Base-by-base conservation (phyloP, 2,888 invertebrate genomes). In the Alviniconcha strummeri region DNA sequence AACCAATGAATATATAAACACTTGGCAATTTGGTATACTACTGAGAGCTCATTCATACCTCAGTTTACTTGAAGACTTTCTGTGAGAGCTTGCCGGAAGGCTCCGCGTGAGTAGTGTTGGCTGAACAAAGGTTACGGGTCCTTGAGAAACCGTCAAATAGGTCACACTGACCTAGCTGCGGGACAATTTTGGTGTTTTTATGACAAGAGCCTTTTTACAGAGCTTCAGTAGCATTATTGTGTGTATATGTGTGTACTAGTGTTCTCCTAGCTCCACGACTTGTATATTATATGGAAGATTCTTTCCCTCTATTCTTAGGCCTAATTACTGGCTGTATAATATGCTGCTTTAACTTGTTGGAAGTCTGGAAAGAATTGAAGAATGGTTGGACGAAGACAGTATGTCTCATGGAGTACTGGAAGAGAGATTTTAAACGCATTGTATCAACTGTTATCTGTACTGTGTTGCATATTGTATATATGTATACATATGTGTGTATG, bases 51-150 rank as follows among this genome's bases (percentile, higher is more conserved):
- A 36, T 36, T 36, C 36, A 36, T 36, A 36, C 36, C 36, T 36
- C 36, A 36, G 36, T 36, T 36, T 36, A 36, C 36, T 36, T 36
- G 36, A 36, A n/a, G n/a, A 69, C 17, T 13, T 15, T 13, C 69
- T 15, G 69, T n/a, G 13, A 13, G 69, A n/a, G 69, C n/a, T 15
- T 69, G 17, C 13, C n/a, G 15, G 17, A 69, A n/a, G n/a, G 17
- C n/a, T 69, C 69, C n/a, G 69, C 17, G 69, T n/a, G 15, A n/a
- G 17, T 13, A n/a, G 69, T 69, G 9, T 69, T 69, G n/a, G 17
- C 7, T 6, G 69, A 69, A 69, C 69, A n/a, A 69, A n/a, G n/a
- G 69, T 69, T 69, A 69, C 69, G 69, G 69, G 69, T 69, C 69
- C n/a, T 69, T 15, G 69, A 69, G 69, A 15, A 15, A n/a, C 69